These are phyloP conservation scores for Caloenas nicobarica DNA, from an alignment of 2,113 vertebrate genomes.

Conservation along the genomic window DNA sequence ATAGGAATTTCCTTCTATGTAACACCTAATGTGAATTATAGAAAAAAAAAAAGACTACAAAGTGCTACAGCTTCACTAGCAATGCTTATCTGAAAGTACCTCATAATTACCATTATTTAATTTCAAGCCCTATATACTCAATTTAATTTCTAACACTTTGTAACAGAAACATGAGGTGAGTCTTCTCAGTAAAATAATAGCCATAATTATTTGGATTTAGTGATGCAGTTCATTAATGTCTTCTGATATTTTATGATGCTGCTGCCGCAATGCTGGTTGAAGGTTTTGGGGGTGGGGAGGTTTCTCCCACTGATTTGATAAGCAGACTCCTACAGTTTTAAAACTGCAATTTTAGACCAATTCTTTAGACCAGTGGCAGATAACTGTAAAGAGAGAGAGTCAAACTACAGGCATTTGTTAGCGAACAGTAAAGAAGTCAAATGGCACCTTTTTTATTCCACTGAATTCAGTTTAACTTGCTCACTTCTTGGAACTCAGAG, in stretches of 20 bases:
- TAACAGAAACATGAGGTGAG: neutral
- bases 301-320: neutral
- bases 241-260: neutral
- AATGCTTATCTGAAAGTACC: neutral
- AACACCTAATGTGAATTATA: neutral
- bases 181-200: neutral
- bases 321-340: neutral
- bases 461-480: neutral
- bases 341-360: neutral
- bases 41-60: neutral
- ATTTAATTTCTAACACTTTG: neutral
- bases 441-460: neutral
- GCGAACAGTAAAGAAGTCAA: neutral
- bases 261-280: neutral
- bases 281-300: fast-evolving
- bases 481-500: neutral
- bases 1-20: neutral
- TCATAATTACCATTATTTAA: neutral
- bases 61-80: neutral
- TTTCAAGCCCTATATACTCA: neutral
- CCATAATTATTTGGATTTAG: neutral
- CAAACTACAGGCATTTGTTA: fast-evolving
- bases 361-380: neutral
- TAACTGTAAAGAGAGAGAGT: neutral
- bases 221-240: neutral